Conservation (phyloP, 2,888 invertebrate genomes). For the Nudaria mundana region DNA sequence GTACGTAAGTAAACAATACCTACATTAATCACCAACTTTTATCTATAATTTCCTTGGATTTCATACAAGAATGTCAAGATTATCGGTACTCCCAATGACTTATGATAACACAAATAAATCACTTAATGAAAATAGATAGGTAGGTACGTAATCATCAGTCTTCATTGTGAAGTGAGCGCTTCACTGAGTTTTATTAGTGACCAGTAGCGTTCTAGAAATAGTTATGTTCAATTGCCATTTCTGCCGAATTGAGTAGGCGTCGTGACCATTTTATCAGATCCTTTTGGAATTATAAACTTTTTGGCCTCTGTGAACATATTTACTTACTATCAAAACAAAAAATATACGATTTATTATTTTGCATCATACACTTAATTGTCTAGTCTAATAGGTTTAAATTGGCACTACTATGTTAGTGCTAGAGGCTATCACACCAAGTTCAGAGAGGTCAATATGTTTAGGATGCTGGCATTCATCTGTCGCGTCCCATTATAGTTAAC, state of each 20-base stretch:
- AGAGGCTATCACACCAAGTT: no score
- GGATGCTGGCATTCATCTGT: slow-evolving; percentile 28
- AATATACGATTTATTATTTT: no score
- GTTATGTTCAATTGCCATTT: slow-evolving; percentile 29
- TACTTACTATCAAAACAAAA: no score
- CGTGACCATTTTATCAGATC: slow-evolving; percentile 27
- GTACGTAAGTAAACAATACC: background rate
- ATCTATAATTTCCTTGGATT: slow-evolving; percentile 8
- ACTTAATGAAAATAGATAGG: slow-evolving; percentile 22
- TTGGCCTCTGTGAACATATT: no score
- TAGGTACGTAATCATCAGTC: slow-evolving; percentile 17
- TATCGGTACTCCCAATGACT: slow-evolving; percentile 14
- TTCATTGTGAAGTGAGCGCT: slow-evolving; percentile 15
- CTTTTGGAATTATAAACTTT: no score
- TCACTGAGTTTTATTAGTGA: slow-evolving; percentile 9
- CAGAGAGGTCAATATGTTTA: no score
- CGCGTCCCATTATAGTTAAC: slow-evolving; percentile 61
- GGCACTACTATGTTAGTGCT: no score
- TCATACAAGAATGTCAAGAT: slow-evolving; percentile 6
- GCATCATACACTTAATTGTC: no score
- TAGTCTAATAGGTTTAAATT: no score
- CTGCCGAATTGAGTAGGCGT: slow-evolving; percentile 29
- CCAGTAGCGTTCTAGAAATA: slow-evolving; percentile 21
- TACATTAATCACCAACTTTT: slow-evolving; percentile 1
- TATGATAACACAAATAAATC: slow-evolving; percentile 29